Evolutionary conservation across 2,113 vertebrate genomes (phyloP), one percentile per base, ranked within the genome.

Genomic region (Urocolius indicus): DNA sequence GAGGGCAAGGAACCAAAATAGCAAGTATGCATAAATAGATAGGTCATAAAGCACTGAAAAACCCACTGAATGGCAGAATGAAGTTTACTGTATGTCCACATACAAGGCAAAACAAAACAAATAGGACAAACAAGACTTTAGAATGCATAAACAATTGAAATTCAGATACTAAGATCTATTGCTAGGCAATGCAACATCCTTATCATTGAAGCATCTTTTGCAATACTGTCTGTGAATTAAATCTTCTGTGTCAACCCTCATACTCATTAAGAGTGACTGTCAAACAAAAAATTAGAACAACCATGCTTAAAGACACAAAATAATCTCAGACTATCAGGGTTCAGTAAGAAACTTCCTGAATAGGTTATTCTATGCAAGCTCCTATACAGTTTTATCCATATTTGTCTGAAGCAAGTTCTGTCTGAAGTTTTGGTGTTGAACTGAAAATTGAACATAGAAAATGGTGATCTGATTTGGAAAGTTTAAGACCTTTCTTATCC

Each of bases 91-190:
- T 91, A 92, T 68, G 54, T 72, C 90, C 87, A 87, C 66, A 94
- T 63, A 68, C 55, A 89, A 95, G 86, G 36, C 72, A 82, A 91
- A 94, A 59, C 57, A 75, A 91, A 95, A 63, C 74, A 94, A 72
- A 95, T 73, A 62, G 22, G 46, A 89, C 90, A 96, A 96, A 94
- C 88, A 90, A 75, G 69, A 45, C 80, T 69, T 80, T 46, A 79
- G 92, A 96, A 94, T 49, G 49, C 45, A 89, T 94, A 95, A 97
- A 92, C 96, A 96, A 74, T 18, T 90, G 48, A 45, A 94, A 87
- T 58, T 84, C 57, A 72, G 54, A 78, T 85, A 86, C 63, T 84
- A 90, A 92, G 48, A 57, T 68, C 65, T 81, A 68, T 74, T 76
- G 10, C 92, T 78, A 90, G 36, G 69, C 90, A 72, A 54, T 83